A percentile compares a stretch with the other conserved stretches of the same genome.
Evolutionary conservation across 92 coral and sea anemone species (phyloP).

Genomic region (Phymanthus crucifer): DNA sequence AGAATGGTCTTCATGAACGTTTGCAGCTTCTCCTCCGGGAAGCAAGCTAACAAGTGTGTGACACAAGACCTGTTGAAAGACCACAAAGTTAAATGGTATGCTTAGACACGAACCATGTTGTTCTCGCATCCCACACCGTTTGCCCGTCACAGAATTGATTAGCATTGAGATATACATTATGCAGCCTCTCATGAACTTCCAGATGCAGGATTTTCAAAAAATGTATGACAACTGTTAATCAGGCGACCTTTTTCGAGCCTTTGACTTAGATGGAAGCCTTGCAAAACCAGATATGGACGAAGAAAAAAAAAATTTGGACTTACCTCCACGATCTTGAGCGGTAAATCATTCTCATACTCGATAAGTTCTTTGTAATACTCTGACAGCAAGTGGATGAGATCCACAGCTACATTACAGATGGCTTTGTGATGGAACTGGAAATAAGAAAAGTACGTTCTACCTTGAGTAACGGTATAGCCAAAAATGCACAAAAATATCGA

Average conservation of each 20-base stretch:
- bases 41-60: conserved; percentile 67
- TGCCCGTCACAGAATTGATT: not conserved
- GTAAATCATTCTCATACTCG: conserved; percentile 76
- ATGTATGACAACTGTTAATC: no score
- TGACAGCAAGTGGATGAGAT: conserved; percentile 79
- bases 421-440: conserved; percentile 88
- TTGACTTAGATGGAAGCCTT: no score
- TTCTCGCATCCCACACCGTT: no score
- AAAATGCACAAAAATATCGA: no score
- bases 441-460: not conserved
- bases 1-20: conserved; percentile 66
- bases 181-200: no score
- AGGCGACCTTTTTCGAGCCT: no score
- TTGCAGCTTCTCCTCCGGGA: conserved; percentile 76
- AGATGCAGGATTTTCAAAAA: no score
- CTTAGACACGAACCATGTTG: not conserved
- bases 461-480: no score
- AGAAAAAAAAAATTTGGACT: not conserved
- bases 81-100: not conserved
- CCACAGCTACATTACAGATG: conserved; percentile 81
- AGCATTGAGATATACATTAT: not conserved
- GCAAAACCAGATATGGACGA: no score
- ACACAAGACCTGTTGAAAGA: conserved; percentile 61
- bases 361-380: conserved; percentile 76
- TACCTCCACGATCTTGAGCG: conserved; percentile 91